Percentiles rank a stretch among this genome's conserved stretches.
Conservation (phyloP, 53 echinoderm and acorn worm species). For the Pentamera pediparva region DNA sequence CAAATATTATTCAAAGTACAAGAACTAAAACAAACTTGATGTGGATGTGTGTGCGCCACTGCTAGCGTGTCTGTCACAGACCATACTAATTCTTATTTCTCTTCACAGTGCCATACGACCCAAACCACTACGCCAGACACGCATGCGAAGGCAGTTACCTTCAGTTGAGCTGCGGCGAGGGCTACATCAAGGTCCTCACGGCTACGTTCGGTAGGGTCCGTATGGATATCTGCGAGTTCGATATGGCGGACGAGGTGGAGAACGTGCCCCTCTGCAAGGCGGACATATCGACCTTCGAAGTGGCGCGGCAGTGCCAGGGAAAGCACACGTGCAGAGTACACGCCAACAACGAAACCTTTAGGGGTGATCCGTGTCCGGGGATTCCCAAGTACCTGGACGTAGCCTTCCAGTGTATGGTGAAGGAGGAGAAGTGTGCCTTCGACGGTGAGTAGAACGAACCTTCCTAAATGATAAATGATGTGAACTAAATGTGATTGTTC, state of each 20-base stretch:
- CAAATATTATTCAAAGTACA: too few relatives aligned
- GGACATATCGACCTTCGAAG: constrained; percentile 40
- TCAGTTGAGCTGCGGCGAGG: constrained; percentile 33
- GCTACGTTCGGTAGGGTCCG: constrained; percentile 39
- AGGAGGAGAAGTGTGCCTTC: constrained; percentile 47
- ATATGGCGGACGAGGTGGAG: neutral
- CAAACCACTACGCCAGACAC: neutral
- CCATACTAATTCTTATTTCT: neutral
- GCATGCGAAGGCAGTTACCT: constrained; percentile 11
- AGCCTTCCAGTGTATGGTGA: constrained; percentile 34
- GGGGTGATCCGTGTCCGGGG: constrained; percentile 36
- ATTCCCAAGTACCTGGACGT: constrained; percentile 50
- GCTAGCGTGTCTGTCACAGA: neutral
- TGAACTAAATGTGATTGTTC: too few relatives aligned
- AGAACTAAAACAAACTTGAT: too few relatives aligned
- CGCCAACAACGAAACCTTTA: constrained; percentile 2
- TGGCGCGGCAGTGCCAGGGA: constrained; percentile 40
- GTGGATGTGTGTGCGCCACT: neutral
- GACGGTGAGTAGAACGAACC: constrained; percentile 30
- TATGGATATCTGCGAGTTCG: constrained; percentile 1
- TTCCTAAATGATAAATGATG: neutral
- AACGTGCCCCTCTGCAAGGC: constrained; percentile 31
- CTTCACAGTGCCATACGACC: constrained; percentile 17
- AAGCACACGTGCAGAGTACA: constrained; percentile 36
- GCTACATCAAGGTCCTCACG: constrained; percentile 28